Evolutionary conservation across 1,140 invertebrate genomes (phyloP).

Genomic region (Ceratitis capitata): DNA sequence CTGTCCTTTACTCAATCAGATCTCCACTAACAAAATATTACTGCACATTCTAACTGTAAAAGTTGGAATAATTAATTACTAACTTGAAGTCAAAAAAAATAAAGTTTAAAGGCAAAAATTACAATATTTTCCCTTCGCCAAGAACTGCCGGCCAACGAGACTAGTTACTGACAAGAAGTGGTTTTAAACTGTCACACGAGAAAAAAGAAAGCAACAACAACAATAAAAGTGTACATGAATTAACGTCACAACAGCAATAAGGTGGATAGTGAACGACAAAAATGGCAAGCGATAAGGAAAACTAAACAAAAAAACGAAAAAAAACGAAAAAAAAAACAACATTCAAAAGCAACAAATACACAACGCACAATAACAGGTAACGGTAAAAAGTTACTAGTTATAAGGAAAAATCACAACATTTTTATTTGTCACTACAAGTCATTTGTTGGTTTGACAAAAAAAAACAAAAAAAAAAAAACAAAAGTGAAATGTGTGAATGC

Average conservation of each 20-base stretch:
- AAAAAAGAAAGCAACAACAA: background rate
- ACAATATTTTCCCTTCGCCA: too few species aligned
- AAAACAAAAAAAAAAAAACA: too few species aligned
- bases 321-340: background rate
- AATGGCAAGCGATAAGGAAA: background rate
- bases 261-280: background rate
- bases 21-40: too few species aligned
- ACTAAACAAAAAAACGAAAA: background rate
- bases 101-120: too few species aligned
- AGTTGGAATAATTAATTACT: too few species aligned
- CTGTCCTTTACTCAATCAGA: too few species aligned
- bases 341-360: too few species aligned
- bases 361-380: background rate
- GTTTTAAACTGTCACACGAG: background rate
- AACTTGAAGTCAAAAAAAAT: too few species aligned
- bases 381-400: background rate
- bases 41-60: too few species aligned
- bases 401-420: background rate
- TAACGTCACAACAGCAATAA: background rate
- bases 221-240: background rate
- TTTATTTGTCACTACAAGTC: background rate
- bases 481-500: background rate
- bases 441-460: too few species aligned
- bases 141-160: too few species aligned
- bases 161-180: background rate